Conservation (phyloP, 2,113 vertebrate genomes). For the Mustela nigripes region DNA sequence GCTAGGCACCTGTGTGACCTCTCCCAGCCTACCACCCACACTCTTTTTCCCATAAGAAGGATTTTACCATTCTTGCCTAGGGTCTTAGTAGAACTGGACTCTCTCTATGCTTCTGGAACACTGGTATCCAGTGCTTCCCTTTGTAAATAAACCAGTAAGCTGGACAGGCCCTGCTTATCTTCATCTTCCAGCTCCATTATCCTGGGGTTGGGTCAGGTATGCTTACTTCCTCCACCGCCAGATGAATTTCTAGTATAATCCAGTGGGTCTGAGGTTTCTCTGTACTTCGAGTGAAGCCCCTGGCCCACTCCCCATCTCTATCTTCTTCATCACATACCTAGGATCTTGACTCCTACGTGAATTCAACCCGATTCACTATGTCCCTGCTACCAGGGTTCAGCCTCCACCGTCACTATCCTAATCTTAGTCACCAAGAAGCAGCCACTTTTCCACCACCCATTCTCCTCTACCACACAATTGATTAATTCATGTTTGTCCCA, state of each 20-base stretch:
- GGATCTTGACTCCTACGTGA: background rate
- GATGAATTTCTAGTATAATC: background rate
- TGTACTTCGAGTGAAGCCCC: background rate
- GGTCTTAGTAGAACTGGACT: background rate
- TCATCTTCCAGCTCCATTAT: background rate
- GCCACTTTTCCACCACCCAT: background rate
- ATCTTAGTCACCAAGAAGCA: background rate
- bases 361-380: background rate
- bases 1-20: background rate
- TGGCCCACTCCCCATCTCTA: background rate
- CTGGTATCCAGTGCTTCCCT: background rate
- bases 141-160: background rate
- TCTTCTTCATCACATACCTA: background rate
- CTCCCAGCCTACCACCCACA: background rate
- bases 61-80: background rate
- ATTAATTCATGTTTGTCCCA: background rate
- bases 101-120: background rate
- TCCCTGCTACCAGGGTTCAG: background rate
- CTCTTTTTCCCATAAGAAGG: background rate
- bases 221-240: background rate
- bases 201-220: background rate
- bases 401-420: background rate
- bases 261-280: background rate
- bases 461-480: background rate
- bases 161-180: background rate